Base-by-base conservation (phyloP, 2,888 invertebrate species). In the Sarcophaga variegata region DNA sequence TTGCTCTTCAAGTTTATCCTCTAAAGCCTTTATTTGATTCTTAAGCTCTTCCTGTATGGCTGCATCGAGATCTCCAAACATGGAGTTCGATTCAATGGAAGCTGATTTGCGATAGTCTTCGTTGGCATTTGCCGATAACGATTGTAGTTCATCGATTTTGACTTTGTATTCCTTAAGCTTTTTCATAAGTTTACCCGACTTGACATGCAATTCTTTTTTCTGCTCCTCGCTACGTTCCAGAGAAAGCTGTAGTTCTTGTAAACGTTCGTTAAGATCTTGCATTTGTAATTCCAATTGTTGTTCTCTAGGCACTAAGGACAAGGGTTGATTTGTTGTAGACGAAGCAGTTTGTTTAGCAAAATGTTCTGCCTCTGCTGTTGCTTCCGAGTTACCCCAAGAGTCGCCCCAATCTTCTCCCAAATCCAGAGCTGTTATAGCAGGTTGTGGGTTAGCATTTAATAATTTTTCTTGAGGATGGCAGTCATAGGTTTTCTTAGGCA, bases 31-130 rank as follows among this genome's bases (percentile, higher is more conserved):
- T 45, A 97, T 94, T 91, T 97, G 97, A 17, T 94, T 93, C 89
- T 96, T 95, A n/a, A 97, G 92, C 93, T 97, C 97, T 89, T 97
- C 97, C 91, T 97, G 96, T 84, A 97, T 96, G 10, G 97, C 96
- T 81, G 95, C 95, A 90, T 97, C 96, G 70, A 97, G 94, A 90
- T 96, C 95, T 67, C 95, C 95, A 83, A 89, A 89, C 70, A 84
- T 84, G 94, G 88, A 75, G 14, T 88, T 86, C 11, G 90, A 88
- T 70, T 90, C 88, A 14, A 90, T 81, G n/a, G 89, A 89, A 12
- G 83, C 77, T 0, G 90, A 86, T 78, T 82, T 59, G 94, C 88
- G 75, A 88, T 87, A 86, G 17, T 85, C 81, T 47, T 54, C 81
- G n/a, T 54, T 83, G n/a, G 81, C 62, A 67, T 70, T 80, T 14